Evolutionary conservation across 1,140 invertebrate genomes (phyloP).

Genomic region (Belonocnema kinseyi): DNA sequence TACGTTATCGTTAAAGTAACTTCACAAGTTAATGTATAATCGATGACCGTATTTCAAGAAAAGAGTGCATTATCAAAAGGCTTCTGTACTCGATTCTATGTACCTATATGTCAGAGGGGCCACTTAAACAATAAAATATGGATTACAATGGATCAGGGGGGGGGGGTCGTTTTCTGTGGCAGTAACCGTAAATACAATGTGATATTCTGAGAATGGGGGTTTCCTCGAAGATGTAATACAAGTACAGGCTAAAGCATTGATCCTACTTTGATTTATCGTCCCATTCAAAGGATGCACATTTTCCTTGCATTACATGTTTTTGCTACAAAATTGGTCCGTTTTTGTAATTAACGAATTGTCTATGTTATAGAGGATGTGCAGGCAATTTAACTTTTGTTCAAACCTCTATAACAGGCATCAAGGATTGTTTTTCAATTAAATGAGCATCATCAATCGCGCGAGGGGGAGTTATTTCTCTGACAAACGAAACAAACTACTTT

Average conservation of each 20-base stretch:
- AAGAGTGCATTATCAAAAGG: conserved; percentile 41
- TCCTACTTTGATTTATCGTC: conserved; percentile 12
- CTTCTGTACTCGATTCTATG: conserved; percentile 42
- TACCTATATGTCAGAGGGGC: conserved; percentile 36
- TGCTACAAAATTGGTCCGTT: conserved; percentile 29
- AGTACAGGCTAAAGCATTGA: conserved; percentile 14
- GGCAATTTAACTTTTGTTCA: too few species aligned
- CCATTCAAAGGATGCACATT: conserved; percentile 7
- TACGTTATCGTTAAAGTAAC: conserved; percentile 36
- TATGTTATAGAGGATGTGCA: too few species aligned
- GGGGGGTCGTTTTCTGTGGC: conserved; percentile 43
- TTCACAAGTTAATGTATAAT: conserved; percentile 33
- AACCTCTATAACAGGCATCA: too few species aligned
- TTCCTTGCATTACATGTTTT: neutral
- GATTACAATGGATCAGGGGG: conserved; percentile 51
- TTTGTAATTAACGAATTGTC: neutral
- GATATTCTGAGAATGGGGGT: conserved; percentile 42
- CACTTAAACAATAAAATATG: conserved; percentile 48
- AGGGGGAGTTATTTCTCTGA: too few species aligned
- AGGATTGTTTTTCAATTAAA: too few species aligned
- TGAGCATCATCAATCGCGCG: too few species aligned
- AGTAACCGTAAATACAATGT: conserved; percentile 39
- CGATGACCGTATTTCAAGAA: conserved; percentile 5
- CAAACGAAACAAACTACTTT: too few species aligned
- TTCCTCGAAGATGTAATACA: conserved; percentile 39